Evolutionary conservation across 2,888 invertebrate species (phyloP).

Genomic region (Beris chalybata): DNA sequence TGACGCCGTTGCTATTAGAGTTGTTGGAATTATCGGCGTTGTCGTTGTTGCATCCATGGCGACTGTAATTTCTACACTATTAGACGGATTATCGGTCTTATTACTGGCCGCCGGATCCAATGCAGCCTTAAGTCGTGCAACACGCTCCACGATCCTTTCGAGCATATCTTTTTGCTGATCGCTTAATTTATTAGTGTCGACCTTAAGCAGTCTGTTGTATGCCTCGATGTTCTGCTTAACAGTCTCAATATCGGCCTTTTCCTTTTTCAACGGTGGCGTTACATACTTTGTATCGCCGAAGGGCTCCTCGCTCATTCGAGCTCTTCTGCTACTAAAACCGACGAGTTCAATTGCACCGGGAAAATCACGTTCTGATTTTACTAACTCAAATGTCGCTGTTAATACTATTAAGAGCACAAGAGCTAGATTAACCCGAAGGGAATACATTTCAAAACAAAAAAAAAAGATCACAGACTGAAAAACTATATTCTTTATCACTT

Average conservation of each 20-base stretch:
- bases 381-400: conserved; percentile 1
- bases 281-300: conserved; percentile 21
- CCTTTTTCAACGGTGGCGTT: conserved; percentile 49
- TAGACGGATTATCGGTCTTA: not conserved
- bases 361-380: conserved; percentile 44
- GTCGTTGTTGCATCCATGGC: conserved; percentile 41
- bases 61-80: not conserved
- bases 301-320: conserved; percentile 43
- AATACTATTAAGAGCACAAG: conserved; percentile 5
- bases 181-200: conserved; percentile 54
- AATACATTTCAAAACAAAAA: conserved; percentile 28
- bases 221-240: conserved; percentile 54
- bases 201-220: conserved; percentile 51
- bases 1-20: conserved; percentile 40
- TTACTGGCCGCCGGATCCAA: conserved; percentile 46
- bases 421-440: conserved; percentile 28
- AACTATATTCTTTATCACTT: too few species aligned
- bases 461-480: not conserved
- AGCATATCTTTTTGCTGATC: conserved; percentile 55
- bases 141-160: conserved; percentile 54
- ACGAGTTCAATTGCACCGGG: conserved; percentile 55
- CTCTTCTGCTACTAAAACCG: conserved; percentile 50
- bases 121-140: conserved; percentile 54
- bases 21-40: conserved; percentile 43
- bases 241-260: conserved; percentile 53